Conservation (phyloP, 2,113 vertebrate species). For the Thamnaconus septentrionalis region DNA sequence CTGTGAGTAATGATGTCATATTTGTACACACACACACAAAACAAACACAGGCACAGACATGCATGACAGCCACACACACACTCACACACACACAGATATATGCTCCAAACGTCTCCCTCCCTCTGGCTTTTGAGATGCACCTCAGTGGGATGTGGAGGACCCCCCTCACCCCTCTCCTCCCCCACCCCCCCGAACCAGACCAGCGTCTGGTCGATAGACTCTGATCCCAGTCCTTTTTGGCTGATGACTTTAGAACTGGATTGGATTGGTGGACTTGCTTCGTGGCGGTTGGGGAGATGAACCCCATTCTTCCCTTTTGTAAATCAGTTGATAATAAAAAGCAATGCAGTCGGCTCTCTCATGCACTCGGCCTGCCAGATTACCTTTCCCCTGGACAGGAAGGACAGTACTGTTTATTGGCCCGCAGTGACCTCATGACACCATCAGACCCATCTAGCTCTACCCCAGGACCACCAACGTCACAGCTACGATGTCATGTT, state of each 20-base stretch:
- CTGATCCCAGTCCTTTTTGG: conserved; percentile 51
- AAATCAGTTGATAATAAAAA: conserved; percentile 67
- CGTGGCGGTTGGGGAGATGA: conserved; percentile 54
- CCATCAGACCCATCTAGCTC: conserved; percentile 72
- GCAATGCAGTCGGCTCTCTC: conserved; percentile 69
- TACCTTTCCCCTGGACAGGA: conserved; percentile 56
- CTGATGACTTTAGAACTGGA: conserved; percentile 60
- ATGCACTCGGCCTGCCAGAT: conserved; percentile 51
- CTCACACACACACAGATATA: conserved; percentile 34
- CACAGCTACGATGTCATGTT: conserved; percentile 66
- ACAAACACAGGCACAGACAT: conserved; percentile 29
- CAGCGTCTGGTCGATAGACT: conserved; percentile 49
- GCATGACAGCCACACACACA: conserved; percentile 28
- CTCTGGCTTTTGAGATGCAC: conserved; percentile 69
- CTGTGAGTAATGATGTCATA: conserved; percentile 85
- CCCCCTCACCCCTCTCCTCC: conserved; percentile 43
- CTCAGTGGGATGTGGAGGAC: conserved; percentile 47
- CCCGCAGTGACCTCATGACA: conserved; percentile 68
- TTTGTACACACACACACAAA: conserved; percentile 67
- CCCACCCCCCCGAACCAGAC: conserved; percentile 51
- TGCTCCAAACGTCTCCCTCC: conserved; percentile 75
- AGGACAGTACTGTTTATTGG: conserved; percentile 63
- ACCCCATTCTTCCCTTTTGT: conserved; percentile 67
- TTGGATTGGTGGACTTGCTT: conserved; percentile 53
- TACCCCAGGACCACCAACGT: conserved; percentile 65